Conservation (phyloP, 2,797 vertebrate genomes). For the Gobionotothen gibberifrons region DNA sequence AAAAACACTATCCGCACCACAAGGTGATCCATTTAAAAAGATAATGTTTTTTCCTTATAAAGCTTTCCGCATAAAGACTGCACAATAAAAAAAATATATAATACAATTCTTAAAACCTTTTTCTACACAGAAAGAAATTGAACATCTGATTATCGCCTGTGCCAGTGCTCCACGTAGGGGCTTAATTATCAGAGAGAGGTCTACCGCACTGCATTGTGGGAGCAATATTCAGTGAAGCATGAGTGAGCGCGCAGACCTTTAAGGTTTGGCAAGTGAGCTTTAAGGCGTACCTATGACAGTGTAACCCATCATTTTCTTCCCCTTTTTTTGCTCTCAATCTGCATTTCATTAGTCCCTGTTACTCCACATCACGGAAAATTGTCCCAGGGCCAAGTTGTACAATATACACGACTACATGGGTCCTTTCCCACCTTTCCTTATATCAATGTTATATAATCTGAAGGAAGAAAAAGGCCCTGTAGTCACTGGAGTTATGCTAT, state of each 20-base stretch:
- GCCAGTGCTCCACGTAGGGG: constrained; percentile 80
- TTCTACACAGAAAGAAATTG: constrained; percentile 85
- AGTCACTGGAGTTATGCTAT: constrained; percentile 69
- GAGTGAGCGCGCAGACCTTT: constrained; percentile 71
- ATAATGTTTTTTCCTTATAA: constrained; percentile 85
- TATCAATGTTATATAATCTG: constrained; percentile 58
- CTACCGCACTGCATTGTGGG: constrained; percentile 70
- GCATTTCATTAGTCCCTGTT: constrained; percentile 63
- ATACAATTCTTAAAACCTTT: constrained; percentile 86
- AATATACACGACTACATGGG: constrained; percentile 34
- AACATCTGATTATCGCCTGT: constrained; percentile 87
- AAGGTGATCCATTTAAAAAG: constrained; percentile 87
- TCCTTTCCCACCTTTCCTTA: constrained; percentile 52
- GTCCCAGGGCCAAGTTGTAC: constrained; percentile 43
- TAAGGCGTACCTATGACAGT: constrained; percentile 82
- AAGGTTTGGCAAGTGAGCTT: constrained; percentile 82
- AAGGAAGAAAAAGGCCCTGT: constrained; percentile 75
- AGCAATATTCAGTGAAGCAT: constrained; percentile 68
- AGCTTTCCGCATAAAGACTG: constrained; percentile 88
- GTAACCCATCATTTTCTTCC: constrained; percentile 66
- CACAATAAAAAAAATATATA: constrained; percentile 90
- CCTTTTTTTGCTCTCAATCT: constrained; percentile 50
- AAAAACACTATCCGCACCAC: constrained; percentile 84
- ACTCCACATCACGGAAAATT: constrained; percentile 53
- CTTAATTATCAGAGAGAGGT: constrained; percentile 70